Evolutionary conservation across 2,113 vertebrate species (phyloP).

Genomic region (Progne subis): DNA sequence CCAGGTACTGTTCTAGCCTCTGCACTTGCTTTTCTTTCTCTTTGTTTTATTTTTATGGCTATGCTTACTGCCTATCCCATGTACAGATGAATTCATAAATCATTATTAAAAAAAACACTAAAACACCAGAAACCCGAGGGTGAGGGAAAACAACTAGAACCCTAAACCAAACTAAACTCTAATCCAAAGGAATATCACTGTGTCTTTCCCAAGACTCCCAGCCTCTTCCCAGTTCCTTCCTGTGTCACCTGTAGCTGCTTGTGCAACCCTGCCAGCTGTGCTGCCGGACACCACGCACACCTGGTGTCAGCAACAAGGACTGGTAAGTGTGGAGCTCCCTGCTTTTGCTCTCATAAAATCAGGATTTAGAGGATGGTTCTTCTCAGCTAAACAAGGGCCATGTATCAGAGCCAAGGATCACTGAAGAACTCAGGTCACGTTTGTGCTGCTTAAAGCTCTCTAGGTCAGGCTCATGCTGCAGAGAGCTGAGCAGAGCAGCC

Average conservation of each 20-base stretch:
- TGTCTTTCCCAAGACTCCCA: background rate
- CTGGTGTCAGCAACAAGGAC: background rate
- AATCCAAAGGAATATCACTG: background rate
- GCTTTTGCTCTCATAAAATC: background rate
- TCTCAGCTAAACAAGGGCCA: background rate
- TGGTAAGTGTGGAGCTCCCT: background rate
- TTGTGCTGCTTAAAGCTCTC: background rate
- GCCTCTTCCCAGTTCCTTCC: background rate
- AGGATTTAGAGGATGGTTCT: background rate
- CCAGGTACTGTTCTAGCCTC: background rate
- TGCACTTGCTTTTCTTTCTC: background rate
- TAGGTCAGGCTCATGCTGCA: rapidly evolving
- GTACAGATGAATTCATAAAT: background rate
- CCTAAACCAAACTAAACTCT: background rate
- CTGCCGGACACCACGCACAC: background rate
- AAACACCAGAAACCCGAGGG: background rate
- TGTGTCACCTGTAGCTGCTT: rapidly evolving
- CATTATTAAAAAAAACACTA: background rate
- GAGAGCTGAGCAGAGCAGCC: background rate
- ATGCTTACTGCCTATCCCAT: background rate
- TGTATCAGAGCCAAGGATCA: background rate
- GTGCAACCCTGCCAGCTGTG: background rate
- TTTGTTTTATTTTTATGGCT: background rate
- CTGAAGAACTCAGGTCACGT: background rate
- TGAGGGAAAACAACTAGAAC: background rate